Conservation (phyloP, 37 sponge, comb jelly and placozoan genomes). For the Amphimedon queenslandica region DNA sequence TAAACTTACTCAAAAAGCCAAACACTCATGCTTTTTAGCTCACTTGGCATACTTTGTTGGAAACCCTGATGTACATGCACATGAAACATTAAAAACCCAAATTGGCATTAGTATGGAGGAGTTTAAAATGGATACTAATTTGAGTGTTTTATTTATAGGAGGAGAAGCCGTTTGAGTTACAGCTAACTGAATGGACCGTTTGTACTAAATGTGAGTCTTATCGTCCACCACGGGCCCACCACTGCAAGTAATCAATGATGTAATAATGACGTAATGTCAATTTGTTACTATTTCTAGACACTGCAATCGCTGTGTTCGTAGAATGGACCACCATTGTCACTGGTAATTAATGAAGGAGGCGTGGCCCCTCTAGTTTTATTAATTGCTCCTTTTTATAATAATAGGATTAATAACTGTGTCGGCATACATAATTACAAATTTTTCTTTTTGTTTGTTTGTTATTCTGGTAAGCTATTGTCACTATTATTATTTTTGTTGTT, state of each 20-base stretch:
- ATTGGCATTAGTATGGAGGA: too few relatives aligned
- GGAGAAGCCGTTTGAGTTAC: too few relatives aligned
- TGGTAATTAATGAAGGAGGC: conserved; percentile 25
- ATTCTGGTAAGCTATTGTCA: conserved; percentile 73
- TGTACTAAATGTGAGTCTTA: conserved; percentile 77
- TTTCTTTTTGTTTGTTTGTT: conserved; percentile 68
- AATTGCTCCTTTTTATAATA: background rate
- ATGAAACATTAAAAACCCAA: too few relatives aligned
- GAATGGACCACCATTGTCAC: conserved; percentile 92
- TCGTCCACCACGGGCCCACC: conserved; percentile 81
- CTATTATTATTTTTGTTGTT: background rate
- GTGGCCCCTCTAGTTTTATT: too few relatives aligned
- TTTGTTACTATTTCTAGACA: conserved; percentile 36
- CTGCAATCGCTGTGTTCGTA: conserved; percentile 74
- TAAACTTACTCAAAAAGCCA: too few relatives aligned
- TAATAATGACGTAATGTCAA: background rate
- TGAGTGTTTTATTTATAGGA: too few relatives aligned
- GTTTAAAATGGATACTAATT: too few relatives aligned
- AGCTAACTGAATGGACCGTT: conserved; percentile 78
- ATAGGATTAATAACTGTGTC: conserved; percentile 82
- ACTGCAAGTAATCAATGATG: conserved; percentile 52
- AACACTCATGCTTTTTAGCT: too few relatives aligned
- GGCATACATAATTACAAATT: conserved; percentile 73
- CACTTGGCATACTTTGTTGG: too few relatives aligned
- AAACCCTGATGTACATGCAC: too few relatives aligned